These are phyloP conservation scores for Portevinia maculata DNA, from an alignment of 2,888 invertebrate species.

Conservation along the genomic window DNA sequence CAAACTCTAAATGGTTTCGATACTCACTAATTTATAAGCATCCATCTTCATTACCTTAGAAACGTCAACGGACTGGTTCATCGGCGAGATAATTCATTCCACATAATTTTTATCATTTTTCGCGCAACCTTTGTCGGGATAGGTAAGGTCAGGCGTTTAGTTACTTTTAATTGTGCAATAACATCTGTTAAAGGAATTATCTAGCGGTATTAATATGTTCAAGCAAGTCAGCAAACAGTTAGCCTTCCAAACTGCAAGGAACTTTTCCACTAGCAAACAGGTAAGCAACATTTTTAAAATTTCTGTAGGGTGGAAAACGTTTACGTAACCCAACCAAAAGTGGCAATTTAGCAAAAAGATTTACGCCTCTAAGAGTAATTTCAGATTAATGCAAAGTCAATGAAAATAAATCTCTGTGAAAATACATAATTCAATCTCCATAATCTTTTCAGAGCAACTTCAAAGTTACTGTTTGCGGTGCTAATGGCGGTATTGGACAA, in stretches of 20 bases:
- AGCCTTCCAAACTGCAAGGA: conserved; percentile 85
- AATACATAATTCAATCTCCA: not conserved
- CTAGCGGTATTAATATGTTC: conserved; percentile 84
- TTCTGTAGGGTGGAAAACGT: conserved; percentile 21
- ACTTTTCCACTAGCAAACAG: conserved; percentile 85
- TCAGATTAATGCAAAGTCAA: no score
- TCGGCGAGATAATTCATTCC: not conserved
- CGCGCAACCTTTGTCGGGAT: conserved; percentile 53
- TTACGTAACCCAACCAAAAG: conserved; percentile 54
- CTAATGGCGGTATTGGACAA: conserved; percentile 98
- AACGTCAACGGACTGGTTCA: conserved; percentile 54
- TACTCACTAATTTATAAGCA: not conserved
- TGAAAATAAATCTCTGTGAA: no score
- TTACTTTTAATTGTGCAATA: conserved; percentile 12
- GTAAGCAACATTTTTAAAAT: conserved; percentile 79
- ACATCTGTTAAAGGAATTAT: conserved; percentile 26
- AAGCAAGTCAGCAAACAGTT: conserved; percentile 86
- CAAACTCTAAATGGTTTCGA: not conserved
- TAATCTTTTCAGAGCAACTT: conserved; percentile 86
- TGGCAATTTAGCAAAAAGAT: not conserved
- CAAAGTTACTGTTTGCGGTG: conserved; percentile 98
- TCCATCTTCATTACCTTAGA: conserved; percentile 30
- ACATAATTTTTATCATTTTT: conserved; percentile 43
- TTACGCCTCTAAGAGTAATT: not conserved
- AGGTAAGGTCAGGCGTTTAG: conserved; percentile 57